Percentiles rank a stretch among this genome's conserved stretches.
phyloP scores from a whole-genome alignment of 2,888 invertebrate genomes.

The Caenorhabditis macrosperma region DNA sequence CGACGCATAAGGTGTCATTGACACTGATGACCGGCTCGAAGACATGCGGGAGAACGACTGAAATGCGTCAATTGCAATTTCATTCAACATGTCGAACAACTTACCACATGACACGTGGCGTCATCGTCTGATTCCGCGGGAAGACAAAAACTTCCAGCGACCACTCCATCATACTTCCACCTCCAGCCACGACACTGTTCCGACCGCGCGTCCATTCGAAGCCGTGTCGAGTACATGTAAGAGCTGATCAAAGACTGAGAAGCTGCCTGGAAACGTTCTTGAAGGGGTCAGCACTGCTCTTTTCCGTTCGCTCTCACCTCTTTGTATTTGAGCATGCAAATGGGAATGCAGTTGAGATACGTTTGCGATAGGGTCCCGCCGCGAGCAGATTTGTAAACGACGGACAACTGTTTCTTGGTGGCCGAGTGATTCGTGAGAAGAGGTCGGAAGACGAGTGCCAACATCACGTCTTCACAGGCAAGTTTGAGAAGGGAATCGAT shows the following conservation, averaged over 20 bases:
- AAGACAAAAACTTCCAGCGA: conserved; percentile 58
- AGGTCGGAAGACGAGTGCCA: conserved; percentile 60
- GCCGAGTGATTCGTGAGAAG: conserved; percentile 59
- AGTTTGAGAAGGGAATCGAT: conserved; percentile 92
- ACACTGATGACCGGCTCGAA: conserved; percentile 75
- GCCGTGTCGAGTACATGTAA: conserved; percentile 60
- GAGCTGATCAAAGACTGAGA: conserved; percentile 20
- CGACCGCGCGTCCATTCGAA: conserved; percentile 53
- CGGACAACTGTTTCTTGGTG: conserved; percentile 54
- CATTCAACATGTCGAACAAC: neutral
- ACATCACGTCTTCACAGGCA: conserved; percentile 96
- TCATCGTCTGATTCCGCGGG: conserved; percentile 69
- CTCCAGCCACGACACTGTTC: conserved; percentile 63
- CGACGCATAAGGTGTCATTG: conserved; percentile 65
- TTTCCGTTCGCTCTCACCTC: conserved; percentile 60
- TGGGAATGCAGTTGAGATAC: conserved; percentile 66
- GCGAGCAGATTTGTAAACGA: conserved; percentile 33
- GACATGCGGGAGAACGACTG: conserved; percentile 74
- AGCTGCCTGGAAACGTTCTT: conserved; percentile 10
- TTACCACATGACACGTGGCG: conserved; percentile 50
- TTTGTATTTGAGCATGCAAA: conserved; percentile 56
- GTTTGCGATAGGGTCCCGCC: conserved; percentile 53
- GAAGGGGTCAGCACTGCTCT: neutral
- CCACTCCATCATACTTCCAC: conserved; percentile 69
- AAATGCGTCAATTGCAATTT: neutral